Conservation (phyloP, 2,113 vertebrate species). For the Tautogolabrus adspersus region DNA sequence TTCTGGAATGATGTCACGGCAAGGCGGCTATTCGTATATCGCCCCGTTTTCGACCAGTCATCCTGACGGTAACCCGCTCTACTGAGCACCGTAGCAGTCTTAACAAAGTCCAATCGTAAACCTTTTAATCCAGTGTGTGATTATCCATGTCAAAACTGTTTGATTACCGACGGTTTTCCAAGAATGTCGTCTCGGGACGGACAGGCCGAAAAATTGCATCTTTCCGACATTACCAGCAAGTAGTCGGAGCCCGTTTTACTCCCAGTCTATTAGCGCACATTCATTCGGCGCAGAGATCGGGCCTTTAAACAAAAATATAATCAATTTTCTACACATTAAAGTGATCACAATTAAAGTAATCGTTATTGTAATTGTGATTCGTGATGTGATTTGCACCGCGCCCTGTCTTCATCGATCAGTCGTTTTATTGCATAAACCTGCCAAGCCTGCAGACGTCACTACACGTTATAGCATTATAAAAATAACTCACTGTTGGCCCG, state of each 20-base stretch:
- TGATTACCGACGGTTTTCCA: accelerated
- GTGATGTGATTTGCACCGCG: constrained; percentile 25
- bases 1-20: constrained; percentile 30
- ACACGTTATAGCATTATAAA: constrained; percentile 15
- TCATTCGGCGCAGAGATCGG: not conserved
- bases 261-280: not conserved
- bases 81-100: too few species aligned
- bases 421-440: constrained; percentile 41
- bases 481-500: not conserved
- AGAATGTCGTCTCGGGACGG: not conserved
- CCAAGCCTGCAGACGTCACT: constrained; percentile 15
- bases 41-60: constrained; percentile 3
- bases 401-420: constrained; percentile 51
- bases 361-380: not conserved
- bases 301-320: not conserved
- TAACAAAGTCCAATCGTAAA: too few species aligned
- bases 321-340: accelerated
- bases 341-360: accelerated
- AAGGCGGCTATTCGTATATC: constrained; percentile 15
- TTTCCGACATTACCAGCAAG: constrained; percentile 2
- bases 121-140: accelerated
- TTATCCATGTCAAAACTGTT: accelerated
- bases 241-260: constrained; percentile 46
- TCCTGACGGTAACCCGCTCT: not conserved
- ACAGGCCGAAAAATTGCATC: constrained; percentile 28